These are phyloP conservation scores for Eonycteris spelaea DNA, from an alignment of 2,113 vertebrate species.

Conservation along the genomic window DNA sequence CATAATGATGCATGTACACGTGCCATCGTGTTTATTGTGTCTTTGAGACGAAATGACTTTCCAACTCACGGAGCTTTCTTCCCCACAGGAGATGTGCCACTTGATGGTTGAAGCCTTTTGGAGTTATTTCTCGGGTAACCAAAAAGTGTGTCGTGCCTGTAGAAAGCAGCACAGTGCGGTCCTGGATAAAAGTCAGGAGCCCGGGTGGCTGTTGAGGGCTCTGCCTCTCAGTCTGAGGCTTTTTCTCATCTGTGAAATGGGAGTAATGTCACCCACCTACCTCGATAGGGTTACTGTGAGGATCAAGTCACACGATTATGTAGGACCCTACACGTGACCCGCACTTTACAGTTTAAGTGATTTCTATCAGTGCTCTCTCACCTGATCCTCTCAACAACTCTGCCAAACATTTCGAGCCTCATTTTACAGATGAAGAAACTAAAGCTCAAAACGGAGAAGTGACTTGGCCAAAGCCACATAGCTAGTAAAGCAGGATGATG, in stretches of 20 bases:
- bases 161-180: constrained; percentile 13
- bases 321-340: neutral
- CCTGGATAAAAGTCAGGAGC: constrained; percentile 31
- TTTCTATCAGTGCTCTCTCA: neutral
- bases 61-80: constrained; percentile 57
- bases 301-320: neutral
- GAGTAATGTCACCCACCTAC: neutral
- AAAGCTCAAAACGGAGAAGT: neutral
- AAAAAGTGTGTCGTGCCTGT: constrained; percentile 16
- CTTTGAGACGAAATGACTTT: constrained; percentile 31
- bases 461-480: constrained; percentile 17
- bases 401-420: constrained; percentile 26
- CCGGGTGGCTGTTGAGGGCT: neutral
- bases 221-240: constrained; percentile 8
- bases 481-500: neutral
- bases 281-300: neutral
- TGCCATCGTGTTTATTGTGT: neutral
- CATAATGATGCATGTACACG: constrained; percentile 8
- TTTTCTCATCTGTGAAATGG: constrained; percentile 41
- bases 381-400: constrained; percentile 16
- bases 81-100: constrained; percentile 54
- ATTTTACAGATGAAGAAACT: constrained; percentile 48
- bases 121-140: constrained; percentile 51
- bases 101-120: constrained; percentile 49
- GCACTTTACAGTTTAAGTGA: neutral